phyloP scores from a whole-genome alignment of 2,888 invertebrate species.

The Maniola hyperantus region DNA sequence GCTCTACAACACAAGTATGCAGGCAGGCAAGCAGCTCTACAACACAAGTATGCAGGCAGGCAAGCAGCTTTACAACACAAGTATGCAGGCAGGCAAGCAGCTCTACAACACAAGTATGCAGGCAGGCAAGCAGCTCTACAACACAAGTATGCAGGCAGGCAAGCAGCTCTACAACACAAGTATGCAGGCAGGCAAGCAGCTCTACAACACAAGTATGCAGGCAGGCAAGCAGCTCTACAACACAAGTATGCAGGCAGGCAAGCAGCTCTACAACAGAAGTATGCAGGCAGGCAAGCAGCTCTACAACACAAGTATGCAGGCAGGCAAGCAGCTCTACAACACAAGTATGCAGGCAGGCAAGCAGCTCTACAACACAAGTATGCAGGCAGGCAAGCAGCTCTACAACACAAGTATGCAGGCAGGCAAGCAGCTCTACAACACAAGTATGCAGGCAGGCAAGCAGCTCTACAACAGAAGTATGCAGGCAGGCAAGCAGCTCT shows the following conservation, averaged over 20 bases:
- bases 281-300: background rate
- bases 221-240: background rate
- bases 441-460: constrained; percentile 1
- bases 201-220: background rate
- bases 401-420: background rate
- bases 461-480: background rate
- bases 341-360: constrained; percentile 1
- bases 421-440: background rate
- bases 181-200: background rate
- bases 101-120: background rate
- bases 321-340: background rate
- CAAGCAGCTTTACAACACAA: background rate
- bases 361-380: background rate
- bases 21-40: background rate
- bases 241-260: constrained; percentile 1
- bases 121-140: background rate
- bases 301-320: background rate
- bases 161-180: background rate
- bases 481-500: background rate
- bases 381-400: background rate
- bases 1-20: background rate
- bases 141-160: constrained; percentile 1
- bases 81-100: background rate
- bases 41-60: background rate
- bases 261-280: background rate